phyloP scores from a whole-genome alignment of 1,140 invertebrate species.

The Listronotus bonariensis region DNA sequence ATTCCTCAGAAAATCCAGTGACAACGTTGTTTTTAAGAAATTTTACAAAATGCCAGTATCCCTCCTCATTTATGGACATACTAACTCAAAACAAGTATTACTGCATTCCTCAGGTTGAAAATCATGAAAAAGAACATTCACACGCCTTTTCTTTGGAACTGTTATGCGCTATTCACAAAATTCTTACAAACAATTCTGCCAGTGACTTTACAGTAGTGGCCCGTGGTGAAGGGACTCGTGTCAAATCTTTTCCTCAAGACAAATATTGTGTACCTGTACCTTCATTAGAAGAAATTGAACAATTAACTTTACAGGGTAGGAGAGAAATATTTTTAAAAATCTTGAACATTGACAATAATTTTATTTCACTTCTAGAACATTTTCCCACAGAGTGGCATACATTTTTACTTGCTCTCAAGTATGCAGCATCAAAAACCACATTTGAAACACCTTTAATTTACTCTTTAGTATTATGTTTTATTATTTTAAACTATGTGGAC shows the following conservation, averaged over 20 bases:
- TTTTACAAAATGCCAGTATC: constrained; percentile 63
- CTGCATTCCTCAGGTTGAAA: constrained; percentile 74
- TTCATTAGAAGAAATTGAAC: constrained; percentile 54
- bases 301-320: constrained; percentile 37
- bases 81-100: constrained; percentile 67
- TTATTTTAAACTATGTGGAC: constrained; percentile 67
- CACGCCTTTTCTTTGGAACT: constrained; percentile 66
- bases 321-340: constrained; percentile 58
- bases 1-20: constrained; percentile 47
- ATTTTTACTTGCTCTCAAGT: constrained; percentile 66
- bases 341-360: constrained; percentile 54
- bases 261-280: constrained; percentile 52
- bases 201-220: constrained; percentile 53
- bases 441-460: constrained; percentile 62
- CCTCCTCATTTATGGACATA: constrained; percentile 70
- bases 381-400: constrained; percentile 67
- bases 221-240: constrained; percentile 50
- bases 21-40: constrained; percentile 71
- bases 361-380: constrained; percentile 52
- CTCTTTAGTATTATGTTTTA: constrained; percentile 64
- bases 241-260: constrained; percentile 46
- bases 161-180: constrained; percentile 66
- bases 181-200: constrained; percentile 56
- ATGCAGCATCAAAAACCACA: constrained; percentile 65
- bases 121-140: constrained; percentile 64